A percentile compares a stretch with the other conserved stretches of the same genome.
Evolutionary conservation across 2,113 vertebrate species (phyloP).

Genomic region (Psettodes erumei): DNA sequence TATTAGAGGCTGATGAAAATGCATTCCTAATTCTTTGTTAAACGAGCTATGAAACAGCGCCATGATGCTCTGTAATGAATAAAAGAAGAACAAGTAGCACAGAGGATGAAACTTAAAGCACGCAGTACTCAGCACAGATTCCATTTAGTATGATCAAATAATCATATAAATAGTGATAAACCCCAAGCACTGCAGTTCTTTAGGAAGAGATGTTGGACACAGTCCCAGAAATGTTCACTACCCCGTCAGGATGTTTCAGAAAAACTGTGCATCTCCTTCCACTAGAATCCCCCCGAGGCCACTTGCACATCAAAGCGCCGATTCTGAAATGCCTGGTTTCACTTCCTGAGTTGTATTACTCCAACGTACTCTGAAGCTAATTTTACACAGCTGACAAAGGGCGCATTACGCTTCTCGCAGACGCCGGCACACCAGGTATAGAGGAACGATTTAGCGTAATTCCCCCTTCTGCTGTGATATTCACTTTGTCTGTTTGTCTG

Average conservation of each 20-base stretch:
- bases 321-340: constrained; percentile 55
- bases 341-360: constrained; percentile 47
- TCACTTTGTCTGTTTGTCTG: neutral
- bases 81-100: neutral
- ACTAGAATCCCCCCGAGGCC: constrained; percentile 62
- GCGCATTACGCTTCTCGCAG: constrained; percentile 11
- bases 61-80: neutral
- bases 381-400: constrained; percentile 59
- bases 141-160: constrained; percentile 5
- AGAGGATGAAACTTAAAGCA: neutral
- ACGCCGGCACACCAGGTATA: constrained; percentile 1
- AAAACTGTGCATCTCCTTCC: constrained; percentile 62
- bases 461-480: neutral
- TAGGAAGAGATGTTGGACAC: constrained; percentile 26
- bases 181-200: constrained; percentile 11
- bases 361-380: constrained; percentile 41
- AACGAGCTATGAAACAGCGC: neutral
- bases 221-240: constrained; percentile 49
- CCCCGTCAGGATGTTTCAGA: constrained; percentile 57
- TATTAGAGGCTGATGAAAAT: neutral
- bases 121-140: neutral
- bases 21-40: neutral
- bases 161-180: neutral
- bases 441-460: neutral
- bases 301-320: constrained; percentile 65